Evolutionary conservation across 2,113 vertebrate species (phyloP).

Genomic region (Talpa occidentalis): DNA sequence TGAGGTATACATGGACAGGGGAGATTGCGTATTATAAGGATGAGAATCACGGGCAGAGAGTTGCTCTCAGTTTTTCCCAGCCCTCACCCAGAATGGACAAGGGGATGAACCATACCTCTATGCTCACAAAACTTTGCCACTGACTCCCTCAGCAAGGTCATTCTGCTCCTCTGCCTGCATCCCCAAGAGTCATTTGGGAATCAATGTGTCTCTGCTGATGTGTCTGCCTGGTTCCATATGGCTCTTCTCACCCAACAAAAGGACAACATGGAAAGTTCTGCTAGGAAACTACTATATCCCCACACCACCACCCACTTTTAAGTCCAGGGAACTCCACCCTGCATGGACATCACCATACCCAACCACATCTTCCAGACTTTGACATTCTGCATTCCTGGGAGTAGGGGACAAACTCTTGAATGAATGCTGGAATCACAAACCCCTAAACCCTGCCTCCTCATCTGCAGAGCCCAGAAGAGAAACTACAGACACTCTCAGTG

Average conservation of each 20-base stretch:
- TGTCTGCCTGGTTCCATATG: not conserved
- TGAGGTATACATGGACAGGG: not conserved
- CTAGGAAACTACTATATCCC: no score
- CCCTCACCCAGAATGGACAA: not conserved
- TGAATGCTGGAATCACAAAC: not conserved
- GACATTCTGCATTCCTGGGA: not conserved
- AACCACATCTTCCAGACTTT: not conserved
- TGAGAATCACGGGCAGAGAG: not conserved
- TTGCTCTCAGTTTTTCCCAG: not conserved
- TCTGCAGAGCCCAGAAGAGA: not conserved
- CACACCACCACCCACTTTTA: not conserved
- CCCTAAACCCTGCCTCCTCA: not conserved
- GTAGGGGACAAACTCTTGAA: not conserved
- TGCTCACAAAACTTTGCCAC: conserved; percentile 72
- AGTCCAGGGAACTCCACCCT: not conserved
- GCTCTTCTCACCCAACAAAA: not conserved
- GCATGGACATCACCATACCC: not conserved
- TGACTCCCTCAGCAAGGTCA: conserved; percentile 57
- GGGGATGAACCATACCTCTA: conserved; percentile 50
- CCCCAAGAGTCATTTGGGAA: conserved; percentile 62
- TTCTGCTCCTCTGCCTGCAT: conserved; percentile 39
- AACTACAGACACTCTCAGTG: not conserved
- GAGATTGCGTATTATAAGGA: not conserved
- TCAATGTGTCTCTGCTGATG: not conserved
- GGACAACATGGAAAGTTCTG: not conserved